A percentile compares a stretch with the other conserved stretches of the same genome.
Evolutionary conservation across 2,113 vertebrate genomes (phyloP).

Genomic region (Poicephalus gulielmi): DNA sequence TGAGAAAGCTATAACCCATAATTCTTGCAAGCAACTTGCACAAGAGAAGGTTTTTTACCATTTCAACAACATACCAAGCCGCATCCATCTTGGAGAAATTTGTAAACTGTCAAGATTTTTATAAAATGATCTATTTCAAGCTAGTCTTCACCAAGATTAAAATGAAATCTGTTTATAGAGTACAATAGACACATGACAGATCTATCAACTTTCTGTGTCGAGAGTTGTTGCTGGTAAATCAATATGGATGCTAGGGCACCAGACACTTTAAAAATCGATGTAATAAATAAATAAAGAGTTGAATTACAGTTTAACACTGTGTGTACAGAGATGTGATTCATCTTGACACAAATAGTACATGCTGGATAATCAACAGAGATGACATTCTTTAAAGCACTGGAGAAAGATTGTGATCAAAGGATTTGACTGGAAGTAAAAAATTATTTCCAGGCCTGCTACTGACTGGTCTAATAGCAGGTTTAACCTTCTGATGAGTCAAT

Average conservation of each 20-base stretch:
- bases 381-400: not conserved
- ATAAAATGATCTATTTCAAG: slow-evolving; percentile 13
- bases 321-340: not conserved
- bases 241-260: not conserved
- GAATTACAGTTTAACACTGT: not conserved
- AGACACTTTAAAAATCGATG: slow-evolving; percentile 2
- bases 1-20: not conserved
- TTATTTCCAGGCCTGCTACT: not conserved
- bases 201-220: not conserved
- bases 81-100: not conserved
- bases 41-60: not conserved
- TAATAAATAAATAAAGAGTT: not conserved
- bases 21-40: not conserved
- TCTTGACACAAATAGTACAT: not conserved
- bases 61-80: not conserved
- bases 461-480: not conserved
- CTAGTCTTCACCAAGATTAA: not conserved
- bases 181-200: not conserved
- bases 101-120: not conserved
- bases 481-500: not conserved
- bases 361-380: not conserved
- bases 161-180: not conserved
- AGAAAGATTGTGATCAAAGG: not conserved
- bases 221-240: slow-evolving; percentile 10
- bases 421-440: not conserved